Percentiles rank a stretch among this genome's conserved stretches.
These are phyloP conservation scores for Nematostella vectensis DNA, from an alignment of 92 coral and sea anemone species.

Conservation along the genomic window DNA sequence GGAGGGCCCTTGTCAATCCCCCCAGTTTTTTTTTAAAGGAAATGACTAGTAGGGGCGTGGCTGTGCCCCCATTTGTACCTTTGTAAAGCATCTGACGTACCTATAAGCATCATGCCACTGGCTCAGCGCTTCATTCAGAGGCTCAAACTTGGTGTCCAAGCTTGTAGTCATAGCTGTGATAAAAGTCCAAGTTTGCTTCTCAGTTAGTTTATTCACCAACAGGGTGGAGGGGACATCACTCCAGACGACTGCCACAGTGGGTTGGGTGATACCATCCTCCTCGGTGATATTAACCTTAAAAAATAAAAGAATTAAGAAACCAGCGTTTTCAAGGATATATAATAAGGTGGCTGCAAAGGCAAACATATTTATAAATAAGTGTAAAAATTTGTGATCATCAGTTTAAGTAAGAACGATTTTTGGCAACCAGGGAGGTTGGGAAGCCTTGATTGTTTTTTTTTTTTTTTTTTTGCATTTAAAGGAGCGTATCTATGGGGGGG, in stretches of 20 bases:
- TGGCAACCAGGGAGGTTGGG: no score
- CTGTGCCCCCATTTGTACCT: background rate
- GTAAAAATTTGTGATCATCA: no score
- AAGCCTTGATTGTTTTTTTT: no score
- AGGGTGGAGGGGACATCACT: constrained; percentile 29
- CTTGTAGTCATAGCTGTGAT: constrained; percentile 69
- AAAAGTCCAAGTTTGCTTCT: constrained; percentile 59
- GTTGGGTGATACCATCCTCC: constrained; percentile 48
- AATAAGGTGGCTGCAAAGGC: no score
- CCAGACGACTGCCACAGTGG: constrained; percentile 57
- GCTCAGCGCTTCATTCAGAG: constrained; percentile 52
- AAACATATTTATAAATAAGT: no score
- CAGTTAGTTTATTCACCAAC: constrained; percentile 22
- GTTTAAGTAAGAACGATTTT: no score
- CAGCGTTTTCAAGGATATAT: no score
- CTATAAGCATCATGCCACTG: constrained; percentile 53
- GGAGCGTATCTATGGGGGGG: no score
- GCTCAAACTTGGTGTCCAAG: constrained; percentile 71
- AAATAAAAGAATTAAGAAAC: background rate
- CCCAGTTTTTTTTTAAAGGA: no score
- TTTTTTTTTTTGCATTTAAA: no score
- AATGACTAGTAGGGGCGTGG: no score
- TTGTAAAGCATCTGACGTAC: constrained; percentile 7
- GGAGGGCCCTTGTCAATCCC: no score
- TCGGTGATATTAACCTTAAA: constrained; percentile 64